Conservation (phyloP, 2,888 invertebrate species). For the Unio pictorum region DNA sequence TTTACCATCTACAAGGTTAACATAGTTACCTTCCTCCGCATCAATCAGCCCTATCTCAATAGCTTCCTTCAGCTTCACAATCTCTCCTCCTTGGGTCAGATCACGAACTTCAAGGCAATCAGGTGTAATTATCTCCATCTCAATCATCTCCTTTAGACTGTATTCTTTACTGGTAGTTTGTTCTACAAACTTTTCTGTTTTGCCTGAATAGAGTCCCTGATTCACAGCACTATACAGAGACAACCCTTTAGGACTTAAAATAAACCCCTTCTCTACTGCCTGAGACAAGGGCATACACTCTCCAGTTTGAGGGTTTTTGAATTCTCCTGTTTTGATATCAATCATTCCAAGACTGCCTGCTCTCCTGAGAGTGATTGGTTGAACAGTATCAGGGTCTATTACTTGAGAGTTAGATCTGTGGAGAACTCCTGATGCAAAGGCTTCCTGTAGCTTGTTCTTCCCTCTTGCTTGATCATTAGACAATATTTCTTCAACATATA, state of each 20-base stretch:
- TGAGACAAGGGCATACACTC: slow-evolving; percentile 55
- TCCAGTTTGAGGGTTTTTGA: slow-evolving; percentile 63
- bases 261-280: slow-evolving; percentile 61
- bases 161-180: slow-evolving; percentile 53
- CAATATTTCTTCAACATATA: slow-evolving; percentile 58
- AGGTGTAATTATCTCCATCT: slow-evolving; percentile 62
- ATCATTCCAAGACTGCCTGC: slow-evolving; percentile 74
- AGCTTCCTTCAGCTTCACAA: slow-evolving; percentile 81
- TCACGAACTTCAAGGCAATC: slow-evolving; percentile 56
- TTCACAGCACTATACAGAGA: slow-evolving; percentile 63
- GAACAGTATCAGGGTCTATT: slow-evolving; percentile 63
- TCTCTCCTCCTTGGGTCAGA: slow-evolving; percentile 47
- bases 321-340: slow-evolving; percentile 60
- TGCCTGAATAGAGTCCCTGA: slow-evolving; percentile 71
- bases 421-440: slow-evolving; percentile 58
- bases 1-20: slow-evolving; percentile 42
- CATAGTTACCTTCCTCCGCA: slow-evolving; percentile 49
- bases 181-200: slow-evolving; percentile 67
- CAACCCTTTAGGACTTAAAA: slow-evolving; percentile 60
- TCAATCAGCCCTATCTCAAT: slow-evolving; percentile 71
- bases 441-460: slow-evolving; percentile 54
- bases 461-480: slow-evolving; percentile 47
- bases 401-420: slow-evolving; percentile 61
- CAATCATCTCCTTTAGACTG: slow-evolving; percentile 68
- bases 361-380: slow-evolving; percentile 56